phyloP scores from a whole-genome alignment of 1,140 invertebrate genomes.

The Trichogramma pretiosum region DNA sequence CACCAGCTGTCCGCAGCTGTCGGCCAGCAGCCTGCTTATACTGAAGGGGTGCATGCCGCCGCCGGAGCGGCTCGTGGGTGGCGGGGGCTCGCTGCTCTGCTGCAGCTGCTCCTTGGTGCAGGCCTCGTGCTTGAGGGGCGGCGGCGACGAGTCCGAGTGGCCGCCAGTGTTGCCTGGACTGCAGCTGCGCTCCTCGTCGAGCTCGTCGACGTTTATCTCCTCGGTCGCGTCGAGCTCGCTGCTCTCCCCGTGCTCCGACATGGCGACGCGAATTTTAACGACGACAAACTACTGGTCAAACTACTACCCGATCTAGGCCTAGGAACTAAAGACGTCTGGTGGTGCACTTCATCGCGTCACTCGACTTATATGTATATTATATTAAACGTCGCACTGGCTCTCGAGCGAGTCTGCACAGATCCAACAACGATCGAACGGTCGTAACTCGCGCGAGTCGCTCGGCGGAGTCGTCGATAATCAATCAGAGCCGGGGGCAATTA shows the following conservation, averaged over 20 bases:
- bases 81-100: background rate
- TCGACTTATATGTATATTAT: background rate
- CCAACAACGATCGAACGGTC: no score
- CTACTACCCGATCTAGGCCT: background rate
- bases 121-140: constrained; percentile 7
- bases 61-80: constrained; percentile 20
- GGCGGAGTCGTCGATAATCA: background rate
- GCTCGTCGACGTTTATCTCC: constrained; percentile 43
- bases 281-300: background rate
- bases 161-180: constrained; percentile 24
- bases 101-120: constrained; percentile 33
- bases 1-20: constrained; percentile 28
- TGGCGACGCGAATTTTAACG: no score
- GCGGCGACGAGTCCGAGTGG: constrained; percentile 33
- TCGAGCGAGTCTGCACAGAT: background rate
- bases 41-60: constrained; percentile 44
- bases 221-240: constrained; percentile 40
- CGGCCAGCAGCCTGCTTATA: constrained; percentile 46
- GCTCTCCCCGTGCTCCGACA: constrained; percentile 38
- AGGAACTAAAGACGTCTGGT: background rate
- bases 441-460: background rate
- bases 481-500: no score
- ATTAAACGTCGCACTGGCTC: background rate
- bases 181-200: constrained; percentile 38
- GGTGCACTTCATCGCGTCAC: background rate